These are phyloP conservation scores for Chymomyza amoena DNA, from an alignment of 2,888 invertebrate genomes.

Conservation along the genomic window DNA sequence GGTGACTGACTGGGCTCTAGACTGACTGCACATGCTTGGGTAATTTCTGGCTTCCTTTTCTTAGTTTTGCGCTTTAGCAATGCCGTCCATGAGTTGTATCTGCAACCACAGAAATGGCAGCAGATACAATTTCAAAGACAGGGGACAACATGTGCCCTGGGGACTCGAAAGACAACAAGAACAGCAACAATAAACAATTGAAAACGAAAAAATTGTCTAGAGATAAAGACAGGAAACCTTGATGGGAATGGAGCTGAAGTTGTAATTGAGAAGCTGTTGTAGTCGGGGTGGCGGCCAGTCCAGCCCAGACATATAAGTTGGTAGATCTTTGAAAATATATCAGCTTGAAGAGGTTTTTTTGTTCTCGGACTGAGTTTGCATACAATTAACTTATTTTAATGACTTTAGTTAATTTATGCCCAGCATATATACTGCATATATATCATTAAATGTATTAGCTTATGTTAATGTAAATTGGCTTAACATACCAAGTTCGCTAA, in stretches of 20 bases:
- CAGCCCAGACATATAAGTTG: background rate
- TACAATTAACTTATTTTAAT: background rate
- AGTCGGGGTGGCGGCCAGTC: background rate
- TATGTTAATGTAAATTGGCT: background rate
- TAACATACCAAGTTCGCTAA: background rate
- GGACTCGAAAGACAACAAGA: slow-evolving; percentile 38
- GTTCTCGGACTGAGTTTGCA: background rate
- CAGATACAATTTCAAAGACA: slow-evolving; percentile 45
- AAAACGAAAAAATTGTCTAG: slow-evolving; percentile 43
- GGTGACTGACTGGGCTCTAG: background rate
- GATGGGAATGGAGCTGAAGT: background rate
- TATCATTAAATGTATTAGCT: background rate
- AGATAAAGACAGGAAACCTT: slow-evolving; percentile 31
- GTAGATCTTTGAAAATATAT: background rate
- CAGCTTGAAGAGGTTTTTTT: background rate
- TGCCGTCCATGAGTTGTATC: background rate
- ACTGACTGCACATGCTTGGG: slow-evolving; percentile 44
- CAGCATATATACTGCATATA: background rate
- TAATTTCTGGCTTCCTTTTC: slow-evolving; percentile 40
- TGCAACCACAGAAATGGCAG: slow-evolving; percentile 8
- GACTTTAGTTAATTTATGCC: background rate
- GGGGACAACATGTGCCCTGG: slow-evolving; percentile 48
- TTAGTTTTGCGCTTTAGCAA: background rate
- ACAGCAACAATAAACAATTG: slow-evolving; percentile 36
- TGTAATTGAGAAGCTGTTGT: background rate